Conservation (phyloP, 2,113 vertebrate genomes). For the Carlito syrichta region DNA sequence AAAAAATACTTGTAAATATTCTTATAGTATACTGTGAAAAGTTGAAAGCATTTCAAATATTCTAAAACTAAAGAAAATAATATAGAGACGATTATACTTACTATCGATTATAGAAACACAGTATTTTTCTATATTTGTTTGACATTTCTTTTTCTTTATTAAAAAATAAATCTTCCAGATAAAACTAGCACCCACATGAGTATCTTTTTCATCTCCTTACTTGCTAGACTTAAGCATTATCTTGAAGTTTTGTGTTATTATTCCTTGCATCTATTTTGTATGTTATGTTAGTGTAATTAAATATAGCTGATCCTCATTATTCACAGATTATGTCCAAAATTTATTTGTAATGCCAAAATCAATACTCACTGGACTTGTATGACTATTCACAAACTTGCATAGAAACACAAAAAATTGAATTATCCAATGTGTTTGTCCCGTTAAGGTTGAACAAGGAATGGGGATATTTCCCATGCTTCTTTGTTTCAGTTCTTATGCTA, state of each 20-base stretch:
- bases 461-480: fast-evolving
- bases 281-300: background rate
- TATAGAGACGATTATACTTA: background rate
- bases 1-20: background rate
- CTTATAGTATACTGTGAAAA: background rate
- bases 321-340: background rate
- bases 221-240: background rate
- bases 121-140: background rate
- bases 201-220: background rate
- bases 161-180: background rate
- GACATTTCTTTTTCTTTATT: background rate
- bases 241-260: background rate
- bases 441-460: background rate
- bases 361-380: background rate
- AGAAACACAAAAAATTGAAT: background rate
- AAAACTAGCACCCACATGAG: background rate
- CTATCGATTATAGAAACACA: background rate
- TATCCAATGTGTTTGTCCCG: background rate
- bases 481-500: background rate
- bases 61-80: background rate
- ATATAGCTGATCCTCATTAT: background rate
- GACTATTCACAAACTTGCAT: background rate
- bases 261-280: background rate
- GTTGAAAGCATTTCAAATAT: background rate
- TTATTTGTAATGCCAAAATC: background rate